These are phyloP conservation scores for Phalacrocorax aristotelis DNA, from an alignment of 2,113 vertebrate species.

Conservation along the genomic window DNA sequence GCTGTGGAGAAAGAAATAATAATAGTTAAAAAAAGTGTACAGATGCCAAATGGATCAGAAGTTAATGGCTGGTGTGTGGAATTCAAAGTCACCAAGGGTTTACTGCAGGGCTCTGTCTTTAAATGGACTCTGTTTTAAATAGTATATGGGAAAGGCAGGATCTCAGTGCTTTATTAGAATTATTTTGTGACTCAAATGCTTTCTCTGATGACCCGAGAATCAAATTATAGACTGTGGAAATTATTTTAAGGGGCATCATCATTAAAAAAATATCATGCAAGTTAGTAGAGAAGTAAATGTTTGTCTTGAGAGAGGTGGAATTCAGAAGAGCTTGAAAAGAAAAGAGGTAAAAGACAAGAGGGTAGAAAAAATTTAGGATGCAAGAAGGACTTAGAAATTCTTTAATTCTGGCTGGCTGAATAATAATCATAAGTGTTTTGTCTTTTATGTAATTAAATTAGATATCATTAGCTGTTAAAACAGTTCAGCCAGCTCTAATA, in stretches of 20 bases:
- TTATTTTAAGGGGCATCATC: neutral
- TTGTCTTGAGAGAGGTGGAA: neutral
- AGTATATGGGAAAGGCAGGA: neutral
- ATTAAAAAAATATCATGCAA: neutral
- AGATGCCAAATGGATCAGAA: neutral
- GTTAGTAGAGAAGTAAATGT: neutral
- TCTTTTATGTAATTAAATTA: constrained; percentile 36
- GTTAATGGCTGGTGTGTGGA: neutral
- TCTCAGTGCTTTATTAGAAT: neutral
- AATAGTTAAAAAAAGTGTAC: neutral
- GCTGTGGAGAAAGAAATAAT: neutral
- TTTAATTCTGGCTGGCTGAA: neutral
- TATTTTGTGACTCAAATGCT: neutral
- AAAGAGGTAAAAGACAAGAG: neutral
- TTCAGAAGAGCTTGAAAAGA: neutral
- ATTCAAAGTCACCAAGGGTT: neutral
- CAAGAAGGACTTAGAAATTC: neutral
- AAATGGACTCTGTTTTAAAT: neutral
- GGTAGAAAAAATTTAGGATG: neutral
- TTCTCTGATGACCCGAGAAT: neutral
- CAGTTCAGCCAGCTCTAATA: neutral
- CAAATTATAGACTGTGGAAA: neutral
- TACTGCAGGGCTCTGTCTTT: neutral
- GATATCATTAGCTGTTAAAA: constrained; percentile 16
- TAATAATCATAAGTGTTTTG: constrained; percentile 18